Evolutionary conservation across 2,888 invertebrate genomes (phyloP).

Genomic region (Apamea monoglypha): DNA sequence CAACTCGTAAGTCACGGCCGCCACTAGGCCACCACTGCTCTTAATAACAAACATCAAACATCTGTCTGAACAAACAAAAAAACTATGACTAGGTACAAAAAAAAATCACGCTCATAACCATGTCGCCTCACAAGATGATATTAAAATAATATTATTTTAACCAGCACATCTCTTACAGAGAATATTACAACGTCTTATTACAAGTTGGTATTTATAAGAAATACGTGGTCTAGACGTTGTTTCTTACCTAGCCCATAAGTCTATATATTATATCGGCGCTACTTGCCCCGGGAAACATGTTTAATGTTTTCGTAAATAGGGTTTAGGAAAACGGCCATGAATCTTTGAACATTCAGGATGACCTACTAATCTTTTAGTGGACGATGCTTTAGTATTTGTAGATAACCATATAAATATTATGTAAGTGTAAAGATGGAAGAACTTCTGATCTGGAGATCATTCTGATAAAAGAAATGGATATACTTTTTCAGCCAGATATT

Average conservation of each 20-base stretch:
- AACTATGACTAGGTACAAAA: neutral
- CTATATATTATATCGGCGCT: constrained; percentile 46
- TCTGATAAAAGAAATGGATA: neutral
- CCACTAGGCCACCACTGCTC: no score
- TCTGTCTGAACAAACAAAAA: neutral
- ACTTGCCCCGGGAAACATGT: constrained; percentile 43
- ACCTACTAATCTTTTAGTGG: constrained; percentile 24
- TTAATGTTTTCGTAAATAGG: constrained; percentile 58
- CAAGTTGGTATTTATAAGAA: constrained; percentile 50
- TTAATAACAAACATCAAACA: neutral
- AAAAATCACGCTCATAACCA: neutral
- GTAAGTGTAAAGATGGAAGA: neutral
- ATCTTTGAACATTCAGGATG: constrained; percentile 33
- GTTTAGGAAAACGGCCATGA: constrained; percentile 20
- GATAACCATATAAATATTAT: constrained; percentile 7
- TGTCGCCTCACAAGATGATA: constrained; percentile 16
- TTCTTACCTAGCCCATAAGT: constrained; percentile 46
- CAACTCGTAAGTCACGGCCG: no score
- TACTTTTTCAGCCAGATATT: neutral
- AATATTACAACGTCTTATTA: constrained; percentile 52
- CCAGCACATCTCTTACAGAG: constrained; percentile 29
- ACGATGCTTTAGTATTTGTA: constrained; percentile 4
- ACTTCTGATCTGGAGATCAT: no score
- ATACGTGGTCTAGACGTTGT: constrained; percentile 55
- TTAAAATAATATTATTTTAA: constrained; percentile 31